A percentile compares a stretch with the other conserved stretches of the same genome.
phyloP scores from a whole-genome alignment of 1,140 invertebrate species.

The Drosophila punjabiensis region DNA sequence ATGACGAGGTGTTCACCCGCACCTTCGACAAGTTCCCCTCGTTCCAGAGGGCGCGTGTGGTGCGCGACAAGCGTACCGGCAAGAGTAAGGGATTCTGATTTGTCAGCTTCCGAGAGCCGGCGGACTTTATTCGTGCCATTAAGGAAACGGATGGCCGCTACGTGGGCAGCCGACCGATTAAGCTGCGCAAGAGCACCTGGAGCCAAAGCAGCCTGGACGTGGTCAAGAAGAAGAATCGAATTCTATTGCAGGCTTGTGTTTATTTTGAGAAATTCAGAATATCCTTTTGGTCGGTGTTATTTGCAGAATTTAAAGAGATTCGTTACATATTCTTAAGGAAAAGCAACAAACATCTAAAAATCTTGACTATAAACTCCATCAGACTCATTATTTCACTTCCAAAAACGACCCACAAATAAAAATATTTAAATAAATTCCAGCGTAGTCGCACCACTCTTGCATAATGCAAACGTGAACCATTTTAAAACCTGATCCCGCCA shows the following conservation, averaged over 20 bases:
- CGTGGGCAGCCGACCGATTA: conserved; percentile 99
- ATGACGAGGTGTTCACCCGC: conserved; percentile 96
- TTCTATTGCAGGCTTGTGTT: too few species aligned
- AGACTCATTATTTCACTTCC: not conserved
- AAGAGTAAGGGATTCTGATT: conserved; percentile 99
- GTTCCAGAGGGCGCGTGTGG: conserved; percentile 97
- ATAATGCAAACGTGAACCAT: conserved; percentile 21
- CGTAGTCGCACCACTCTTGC: not conserved
- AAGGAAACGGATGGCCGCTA: conserved; percentile 99
- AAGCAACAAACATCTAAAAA: not conserved
- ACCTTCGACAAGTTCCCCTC: conserved; percentile 98
- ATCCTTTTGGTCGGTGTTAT: not conserved
- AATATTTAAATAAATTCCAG: not conserved
- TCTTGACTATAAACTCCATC: not conserved
- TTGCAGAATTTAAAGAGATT: not conserved
- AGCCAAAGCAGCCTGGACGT: conserved; percentile 96
- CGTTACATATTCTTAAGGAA: not conserved
- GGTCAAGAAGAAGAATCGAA: conserved; percentile 97
- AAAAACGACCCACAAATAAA: not conserved
- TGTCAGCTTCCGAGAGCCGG: conserved; percentile 98
- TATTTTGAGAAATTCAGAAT: too few species aligned
- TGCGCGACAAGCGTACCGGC: conserved; percentile 98
- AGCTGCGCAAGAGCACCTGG: conserved; percentile 98
- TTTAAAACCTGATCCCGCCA: not conserved
- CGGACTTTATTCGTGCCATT: conserved; percentile 99